Evolutionary conservation across 2,888 invertebrate species (phyloP), one percentile per base, ranked within the genome.

Genomic region (Stenodema calcarata): DNA sequence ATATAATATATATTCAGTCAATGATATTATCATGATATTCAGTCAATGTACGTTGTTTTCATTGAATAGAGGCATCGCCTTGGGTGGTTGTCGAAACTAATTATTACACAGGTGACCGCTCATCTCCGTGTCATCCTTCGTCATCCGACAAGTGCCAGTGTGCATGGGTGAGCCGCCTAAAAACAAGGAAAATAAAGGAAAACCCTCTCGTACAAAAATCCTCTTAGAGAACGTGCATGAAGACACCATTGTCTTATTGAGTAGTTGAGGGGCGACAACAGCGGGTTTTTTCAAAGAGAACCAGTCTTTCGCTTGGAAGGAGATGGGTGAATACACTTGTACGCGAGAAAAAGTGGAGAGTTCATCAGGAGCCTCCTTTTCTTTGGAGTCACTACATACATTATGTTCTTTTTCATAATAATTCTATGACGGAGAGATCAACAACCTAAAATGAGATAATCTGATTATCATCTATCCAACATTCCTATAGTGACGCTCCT

Each of bases 201-300:
- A 23, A 18, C 9, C n/a, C n/a, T 9, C 9, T 11, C 18, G 62
- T 62, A 62, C 62, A 62, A 23, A 18, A 62, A 62, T 62, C 62
- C 27, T 18, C 18, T 3, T 35, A 73, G 73, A 73, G 73, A 35
- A 41, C 73, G 73, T 73, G 73, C 73, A 73, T 73, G 73, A 73
- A 35, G 41, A 3, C 35, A 73, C 73, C 73, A 73, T 73, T 73
- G 73, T 73, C 73, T 73, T 73, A 73, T 73, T 73, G 41, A 35
- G 73, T 62, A 62, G 62, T 62, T 62, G 62, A 62, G 62, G n/a
- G n/a, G 62, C 23, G 14, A 50, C n/a, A 62, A 62, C 23, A 62
- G 62, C 62, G 62, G n/a, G 62, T 62, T 62, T 62, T 62, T 62
- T 47, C 62, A 62, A 62, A 62, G 62, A 62, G 62, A 54, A n/a